A percentile compares a stretch with the other conserved stretches of the same genome.
Evolutionary conservation across 2,888 invertebrate species (phyloP).

Genomic region (Hirtodrosophila confusa): DNA sequence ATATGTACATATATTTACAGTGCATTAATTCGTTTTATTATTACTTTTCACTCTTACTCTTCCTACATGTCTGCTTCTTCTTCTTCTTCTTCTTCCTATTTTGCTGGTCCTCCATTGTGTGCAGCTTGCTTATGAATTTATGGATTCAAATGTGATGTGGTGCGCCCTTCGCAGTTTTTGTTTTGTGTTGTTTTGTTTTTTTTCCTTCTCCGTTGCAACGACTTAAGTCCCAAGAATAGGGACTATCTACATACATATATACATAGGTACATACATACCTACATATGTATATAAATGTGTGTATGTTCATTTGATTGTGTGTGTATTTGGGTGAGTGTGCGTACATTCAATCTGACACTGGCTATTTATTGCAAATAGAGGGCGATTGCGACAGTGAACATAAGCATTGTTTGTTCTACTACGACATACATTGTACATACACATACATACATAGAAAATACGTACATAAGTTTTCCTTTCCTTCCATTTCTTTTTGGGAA

Average conservation of each 20-base stretch:
- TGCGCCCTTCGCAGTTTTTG: constrained; percentile 21
- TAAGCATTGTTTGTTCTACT: no score
- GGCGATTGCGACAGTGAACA: constrained; percentile 22
- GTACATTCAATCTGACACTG: constrained; percentile 3
- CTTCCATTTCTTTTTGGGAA: neutral
- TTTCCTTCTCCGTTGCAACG: constrained; percentile 25
- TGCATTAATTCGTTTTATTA: constrained; percentile 61
- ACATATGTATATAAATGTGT: neutral
- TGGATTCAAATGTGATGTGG: constrained; percentile 52
- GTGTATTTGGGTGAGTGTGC: constrained; percentile 2
- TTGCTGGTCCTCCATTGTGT: constrained; percentile 29
- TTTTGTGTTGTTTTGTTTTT: constrained; percentile 6
- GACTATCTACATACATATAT: constrained; percentile 1
- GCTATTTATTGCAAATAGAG: constrained; percentile 46
- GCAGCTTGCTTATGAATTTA: constrained; percentile 50
- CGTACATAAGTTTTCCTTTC: constrained; percentile 1
- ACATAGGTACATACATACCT: neutral
- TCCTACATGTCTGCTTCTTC: constrained; percentile 13
- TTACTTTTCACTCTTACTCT: constrained; percentile 50
- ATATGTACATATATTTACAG: constrained; percentile 32
- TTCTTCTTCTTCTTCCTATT: constrained; percentile 15
- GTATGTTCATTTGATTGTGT: neutral
- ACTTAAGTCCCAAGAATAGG: constrained; percentile 38
- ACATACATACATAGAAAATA: neutral
- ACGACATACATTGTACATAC: no score